phyloP scores from a whole-genome alignment of 2,113 vertebrate genomes.

The Passer domesticus region DNA sequence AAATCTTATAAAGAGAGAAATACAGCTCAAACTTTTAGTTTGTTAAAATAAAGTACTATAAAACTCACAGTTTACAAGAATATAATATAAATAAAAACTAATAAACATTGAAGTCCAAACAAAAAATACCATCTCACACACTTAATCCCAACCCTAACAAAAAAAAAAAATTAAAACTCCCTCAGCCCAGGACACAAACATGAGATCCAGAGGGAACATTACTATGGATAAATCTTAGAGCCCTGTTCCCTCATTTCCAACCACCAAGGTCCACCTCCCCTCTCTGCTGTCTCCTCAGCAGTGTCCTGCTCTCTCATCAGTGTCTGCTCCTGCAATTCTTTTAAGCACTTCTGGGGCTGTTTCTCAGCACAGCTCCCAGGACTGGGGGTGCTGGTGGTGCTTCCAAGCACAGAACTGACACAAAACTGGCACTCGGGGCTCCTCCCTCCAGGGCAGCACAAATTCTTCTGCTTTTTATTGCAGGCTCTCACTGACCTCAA shows the following conservation, averaged over 20 bases:
- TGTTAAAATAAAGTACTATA: too few species aligned
- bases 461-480: neutral
- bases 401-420: neutral
- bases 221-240: neutral
- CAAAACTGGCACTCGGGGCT: neutral
- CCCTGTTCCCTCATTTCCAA: neutral
- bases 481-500: neutral
- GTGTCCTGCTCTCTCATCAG: neutral
- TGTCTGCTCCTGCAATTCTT: neutral
- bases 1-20: too few species aligned
- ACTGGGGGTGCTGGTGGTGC: too few species aligned
- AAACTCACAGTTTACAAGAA: too few species aligned
- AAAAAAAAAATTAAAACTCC: too few species aligned
- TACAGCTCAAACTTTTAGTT: too few species aligned
- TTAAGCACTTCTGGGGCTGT: neutral
- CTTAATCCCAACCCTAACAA: too few species aligned
- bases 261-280: neutral
- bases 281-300: neutral
- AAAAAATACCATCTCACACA: too few species aligned
- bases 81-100: too few species aligned
- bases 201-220: fast-evolving
- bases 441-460: fast-evolving
- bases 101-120: too few species aligned
- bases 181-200: neutral
- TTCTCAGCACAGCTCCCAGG: neutral